phyloP scores from a whole-genome alignment of 2,888 invertebrate genomes.

The Melanophora roralis region DNA sequence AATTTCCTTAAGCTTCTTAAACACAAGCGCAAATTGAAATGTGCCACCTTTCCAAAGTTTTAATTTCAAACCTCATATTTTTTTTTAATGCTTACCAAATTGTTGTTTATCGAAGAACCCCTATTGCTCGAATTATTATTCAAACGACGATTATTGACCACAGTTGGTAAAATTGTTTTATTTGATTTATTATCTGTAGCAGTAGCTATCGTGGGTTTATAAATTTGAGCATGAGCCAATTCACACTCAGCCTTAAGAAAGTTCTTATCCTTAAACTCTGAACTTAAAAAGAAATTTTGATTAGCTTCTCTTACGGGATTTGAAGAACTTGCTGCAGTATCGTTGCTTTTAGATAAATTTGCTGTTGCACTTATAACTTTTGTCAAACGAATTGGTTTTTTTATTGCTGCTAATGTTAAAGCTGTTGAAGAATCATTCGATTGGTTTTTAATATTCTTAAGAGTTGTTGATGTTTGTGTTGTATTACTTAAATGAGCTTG shows the following conservation, averaged over 20 bases:
- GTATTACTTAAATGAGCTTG: conserved; percentile 43
- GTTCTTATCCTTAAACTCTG: conserved; percentile 74
- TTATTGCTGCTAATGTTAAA: conserved; percentile 37
- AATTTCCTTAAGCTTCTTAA: background rate
- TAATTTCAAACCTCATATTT: background rate
- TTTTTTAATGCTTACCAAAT: conserved; percentile 54
- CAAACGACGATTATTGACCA: conserved; percentile 44
- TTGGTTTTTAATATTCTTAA: conserved; percentile 47
- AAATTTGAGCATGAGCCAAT: conserved; percentile 75
- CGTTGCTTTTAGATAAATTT: conserved; percentile 33
- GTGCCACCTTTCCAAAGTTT: conserved; percentile 10
- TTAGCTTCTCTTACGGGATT: conserved; percentile 73
- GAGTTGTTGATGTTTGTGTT: conserved; percentile 46
- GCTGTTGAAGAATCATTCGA: conserved; percentile 38
- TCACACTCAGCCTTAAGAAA: conserved; percentile 76
- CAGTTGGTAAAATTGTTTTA: conserved; percentile 34
- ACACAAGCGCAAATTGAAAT: conserved; percentile 4
- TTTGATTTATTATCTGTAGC: conserved; percentile 25
- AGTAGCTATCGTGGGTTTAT: conserved; percentile 14
- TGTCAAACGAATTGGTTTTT: conserved; percentile 43
- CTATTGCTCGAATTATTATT: conserved; percentile 64
- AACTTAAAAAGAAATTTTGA: conserved; percentile 71
- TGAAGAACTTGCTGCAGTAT: conserved; percentile 19
- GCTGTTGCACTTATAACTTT: conserved; percentile 23
- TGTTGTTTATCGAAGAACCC: conserved; percentile 56